Evolutionary conservation across 2,888 invertebrate species (phyloP), one percentile per base, ranked within the genome.

Genomic region (Camptogramma bilineatum): DNA sequence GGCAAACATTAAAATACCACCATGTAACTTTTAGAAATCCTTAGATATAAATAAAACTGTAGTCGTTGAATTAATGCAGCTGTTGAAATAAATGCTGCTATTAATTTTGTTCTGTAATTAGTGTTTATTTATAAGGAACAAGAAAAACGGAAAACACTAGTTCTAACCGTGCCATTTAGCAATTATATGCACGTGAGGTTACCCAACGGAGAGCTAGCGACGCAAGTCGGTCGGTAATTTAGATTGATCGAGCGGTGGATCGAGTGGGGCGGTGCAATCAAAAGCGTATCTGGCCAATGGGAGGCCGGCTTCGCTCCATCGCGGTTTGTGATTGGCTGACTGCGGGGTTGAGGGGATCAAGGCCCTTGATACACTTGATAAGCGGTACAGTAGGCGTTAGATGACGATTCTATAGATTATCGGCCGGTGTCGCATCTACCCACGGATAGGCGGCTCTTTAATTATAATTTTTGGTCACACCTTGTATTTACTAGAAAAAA

Each of bases 281-380:
- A 92, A 93, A 85, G 83, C 87, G 87, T 86, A 90, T 90, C 88
- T 86, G 82, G 78, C 91, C 91, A 92, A 92, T 92, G 81, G 78
- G 86, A 78, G 85, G 74, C 73, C 80, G 74, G 78, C 83, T 68
- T 73, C 74, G 73, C 68, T 71, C 75, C 78, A 77, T 73, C 80
- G 80, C 70, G 75, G 80, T 70, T 76, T 77, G 81, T 75, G 73
- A 92, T 92, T 92, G 92, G 92, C 79, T 79, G 74, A 74, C 66
- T 68, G 84, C 84, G 76, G 90, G 91, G 89, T 87, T 86, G 86
- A 82, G 86, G 83, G 81, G 83, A 80, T 80, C 78, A 86, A 90
- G 87, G 91, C 87, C 88, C 88, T 91, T 91, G 91, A 91, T 91
- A 88, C 82, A 81, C 85, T 90, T 89, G 91, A 91, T 91, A 91